phyloP scores from a whole-genome alignment of 2,113 vertebrate genomes.

The Micromys minutus region DNA sequence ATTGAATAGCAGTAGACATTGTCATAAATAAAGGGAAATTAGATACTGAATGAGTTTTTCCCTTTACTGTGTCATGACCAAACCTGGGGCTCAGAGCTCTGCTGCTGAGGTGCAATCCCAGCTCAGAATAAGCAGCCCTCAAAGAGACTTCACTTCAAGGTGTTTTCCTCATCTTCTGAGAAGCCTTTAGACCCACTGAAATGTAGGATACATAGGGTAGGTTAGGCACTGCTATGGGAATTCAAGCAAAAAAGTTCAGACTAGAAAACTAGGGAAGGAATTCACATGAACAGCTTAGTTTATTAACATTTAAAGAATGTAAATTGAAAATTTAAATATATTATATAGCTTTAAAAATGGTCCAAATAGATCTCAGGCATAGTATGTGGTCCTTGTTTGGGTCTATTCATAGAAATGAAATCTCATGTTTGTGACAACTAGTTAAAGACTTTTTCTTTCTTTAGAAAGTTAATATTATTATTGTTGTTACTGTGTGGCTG shows the following conservation, averaged over 20 bases:
- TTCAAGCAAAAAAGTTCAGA: slow-evolving; percentile 17
- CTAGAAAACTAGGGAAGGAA: slow-evolving; percentile 18
- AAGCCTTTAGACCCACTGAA: not conserved
- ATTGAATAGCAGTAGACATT: not conserved
- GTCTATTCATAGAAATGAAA: slow-evolving; percentile 8
- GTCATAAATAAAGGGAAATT: not conserved
- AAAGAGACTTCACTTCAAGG: not conserved
- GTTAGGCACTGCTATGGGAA: not conserved
- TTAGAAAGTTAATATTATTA: not conserved
- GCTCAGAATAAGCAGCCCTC: not conserved
- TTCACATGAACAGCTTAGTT: not conserved
- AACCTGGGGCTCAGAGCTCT: not conserved
- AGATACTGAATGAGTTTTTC: not conserved
- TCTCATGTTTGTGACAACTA: not conserved
- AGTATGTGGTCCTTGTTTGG: not conserved
- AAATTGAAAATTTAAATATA: not conserved
- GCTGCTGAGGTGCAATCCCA: not conserved
- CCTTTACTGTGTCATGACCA: not conserved
- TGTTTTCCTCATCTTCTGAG: not conserved
- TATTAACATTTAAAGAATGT: slow-evolving; percentile 16
- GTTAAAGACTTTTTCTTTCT: not conserved
- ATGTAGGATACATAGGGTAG: not conserved
- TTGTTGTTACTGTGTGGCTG: not conserved
- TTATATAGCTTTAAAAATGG: not conserved
- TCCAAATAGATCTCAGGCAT: not conserved